A percentile compares a stretch with the other conserved stretches of the same genome.
phyloP scores from a whole-genome alignment of 2,888 invertebrate species.

The Aradus depressus region DNA sequence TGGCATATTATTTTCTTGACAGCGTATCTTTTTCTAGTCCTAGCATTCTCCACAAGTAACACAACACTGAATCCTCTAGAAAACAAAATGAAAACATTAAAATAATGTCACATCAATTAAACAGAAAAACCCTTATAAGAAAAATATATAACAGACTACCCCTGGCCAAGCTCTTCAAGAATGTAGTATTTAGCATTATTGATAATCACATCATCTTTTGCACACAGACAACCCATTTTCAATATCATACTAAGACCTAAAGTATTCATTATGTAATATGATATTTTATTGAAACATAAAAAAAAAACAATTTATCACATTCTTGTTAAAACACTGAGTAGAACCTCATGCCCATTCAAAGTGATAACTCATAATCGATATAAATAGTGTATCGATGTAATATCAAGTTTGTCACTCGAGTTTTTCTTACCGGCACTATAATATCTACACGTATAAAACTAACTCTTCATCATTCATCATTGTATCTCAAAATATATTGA shows the following conservation, averaged over 20 bases:
- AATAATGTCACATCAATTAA: constrained; percentile 12
- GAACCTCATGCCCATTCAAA: too few relatives aligned
- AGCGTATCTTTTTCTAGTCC: constrained; percentile 56
- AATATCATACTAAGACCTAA: constrained; percentile 56
- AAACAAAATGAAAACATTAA: constrained; percentile 26
- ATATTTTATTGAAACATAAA: too few relatives aligned
- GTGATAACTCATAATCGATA: too few relatives aligned
- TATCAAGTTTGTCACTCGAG: too few relatives aligned
- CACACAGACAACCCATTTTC: constrained; percentile 65
- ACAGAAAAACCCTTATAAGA: constrained; percentile 5
- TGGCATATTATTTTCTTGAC: constrained; percentile 73
- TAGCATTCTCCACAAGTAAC: constrained; percentile 57
- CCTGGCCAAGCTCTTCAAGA: constrained; percentile 60
- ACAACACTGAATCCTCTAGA: constrained; percentile 71
- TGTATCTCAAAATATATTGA: too few relatives aligned
- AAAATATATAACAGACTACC: constrained; percentile 41
- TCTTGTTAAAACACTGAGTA: too few relatives aligned
- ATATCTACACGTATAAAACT: too few relatives aligned
- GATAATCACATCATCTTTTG: constrained; percentile 56
- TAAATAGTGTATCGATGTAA: too few relatives aligned
- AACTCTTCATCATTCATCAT: too few relatives aligned
- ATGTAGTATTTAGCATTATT: constrained; percentile 59
- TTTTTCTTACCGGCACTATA: too few relatives aligned
- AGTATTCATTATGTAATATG: constrained; percentile 62
- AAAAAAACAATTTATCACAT: too few relatives aligned